Percentiles rank a stretch among this genome's conserved stretches.
phyloP scores from a whole-genome alignment of 2,797 vertebrate genomes.

The Esox lucius region DNA sequence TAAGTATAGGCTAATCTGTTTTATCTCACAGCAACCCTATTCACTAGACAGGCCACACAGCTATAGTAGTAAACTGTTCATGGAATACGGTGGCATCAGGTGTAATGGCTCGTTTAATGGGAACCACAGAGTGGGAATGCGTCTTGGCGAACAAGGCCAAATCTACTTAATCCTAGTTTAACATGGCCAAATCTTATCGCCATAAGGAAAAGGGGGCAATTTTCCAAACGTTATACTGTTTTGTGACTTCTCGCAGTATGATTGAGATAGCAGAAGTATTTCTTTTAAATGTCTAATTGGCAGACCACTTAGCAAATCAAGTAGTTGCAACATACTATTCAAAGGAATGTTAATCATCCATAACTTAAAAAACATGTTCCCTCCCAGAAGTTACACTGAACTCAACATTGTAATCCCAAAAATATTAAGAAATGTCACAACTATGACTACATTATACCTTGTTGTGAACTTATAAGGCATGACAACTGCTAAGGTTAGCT shows the following conservation, averaged over 20 bases:
- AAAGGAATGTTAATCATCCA: constrained; percentile 39
- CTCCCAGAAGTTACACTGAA: not conserved
- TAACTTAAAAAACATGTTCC: constrained; percentile 26
- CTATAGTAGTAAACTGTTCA: no score
- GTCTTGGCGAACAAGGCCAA: constrained; percentile 46
- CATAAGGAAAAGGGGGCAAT: constrained; percentile 38
- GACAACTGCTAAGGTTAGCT: no score
- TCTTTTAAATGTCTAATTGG: constrained; percentile 46
- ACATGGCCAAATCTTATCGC: constrained; percentile 33
- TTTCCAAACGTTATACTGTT: constrained; percentile 26
- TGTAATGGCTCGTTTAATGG: constrained; percentile 32
- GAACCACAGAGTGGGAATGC: constrained; percentile 37
- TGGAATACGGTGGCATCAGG: constrained; percentile 24
- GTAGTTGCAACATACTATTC: constrained; percentile 39
- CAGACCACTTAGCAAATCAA: constrained; percentile 33
- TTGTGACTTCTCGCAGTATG: constrained; percentile 19
- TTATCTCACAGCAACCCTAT: no score
- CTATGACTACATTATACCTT: no score
- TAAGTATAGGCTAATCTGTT: no score
- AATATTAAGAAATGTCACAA: no score
- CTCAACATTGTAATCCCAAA: no score
- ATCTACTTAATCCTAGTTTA: constrained; percentile 46
- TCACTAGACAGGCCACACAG: no score
- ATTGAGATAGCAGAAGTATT: constrained; percentile 29
- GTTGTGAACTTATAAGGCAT: no score